Evolutionary conservation across 2,888 invertebrate species (phyloP), one percentile per base, ranked within the genome.

Genomic region (Melinaea marsaeus): DNA sequence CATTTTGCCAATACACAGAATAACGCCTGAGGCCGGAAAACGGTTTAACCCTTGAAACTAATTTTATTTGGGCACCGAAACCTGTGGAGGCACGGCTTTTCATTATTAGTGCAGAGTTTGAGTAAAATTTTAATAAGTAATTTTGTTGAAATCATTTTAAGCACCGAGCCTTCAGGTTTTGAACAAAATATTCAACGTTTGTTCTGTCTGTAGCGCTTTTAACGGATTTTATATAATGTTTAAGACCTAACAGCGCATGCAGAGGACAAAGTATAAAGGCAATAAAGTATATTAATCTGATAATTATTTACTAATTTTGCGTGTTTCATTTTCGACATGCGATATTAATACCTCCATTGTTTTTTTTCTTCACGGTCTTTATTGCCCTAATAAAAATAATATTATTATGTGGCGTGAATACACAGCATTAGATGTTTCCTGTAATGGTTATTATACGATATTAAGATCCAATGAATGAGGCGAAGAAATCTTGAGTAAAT

Each of bases 321-420:
- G 37, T 37, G 37, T 37, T 6, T 37, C 4, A 9, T 42, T 6
- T 42, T 42, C 11, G 9, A 42, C 11, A 42, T 42, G 42, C 51
- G 51, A 51, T 9, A n/a, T 32, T 51, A 51, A 7, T 9, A 51
- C 22, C 59, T 32, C 55, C 55, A 59, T 61, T 56, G 56, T 60
- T 60, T 45, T 51, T 60, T 60, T 45, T 51, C 45, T 58, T 42
- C 55, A 37, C 45, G 22, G 37, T 59, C 55, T 65, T 65, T 65
- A 65, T 47, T 56, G 57, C 32, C 48, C 35, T 54, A 62, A 65
- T 62, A 62, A 65, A 64, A 65, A 59, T 59, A 59, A 57, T 59
- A 59, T 62, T 64, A 56, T 59, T 33, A 51, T 56, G 54, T 65
- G 62, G 62, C 65, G 65, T 65, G 65, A 57, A 65, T 62, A 58